Conservation (phyloP, 2,888 invertebrate genomes). For the Yponomeuta cagnagella region DNA sequence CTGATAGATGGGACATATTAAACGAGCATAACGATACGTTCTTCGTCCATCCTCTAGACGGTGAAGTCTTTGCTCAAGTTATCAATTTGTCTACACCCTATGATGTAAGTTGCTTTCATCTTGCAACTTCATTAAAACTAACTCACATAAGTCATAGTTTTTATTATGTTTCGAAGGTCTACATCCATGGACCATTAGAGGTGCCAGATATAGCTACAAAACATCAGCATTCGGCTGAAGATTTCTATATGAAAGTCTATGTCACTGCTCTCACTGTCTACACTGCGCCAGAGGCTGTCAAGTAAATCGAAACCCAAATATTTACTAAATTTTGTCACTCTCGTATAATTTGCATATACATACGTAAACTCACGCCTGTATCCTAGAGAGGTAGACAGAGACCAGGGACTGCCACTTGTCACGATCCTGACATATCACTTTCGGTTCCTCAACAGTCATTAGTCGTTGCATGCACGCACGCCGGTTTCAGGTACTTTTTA, state of each 20-base stretch:
- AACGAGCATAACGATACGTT: conserved; percentile 59
- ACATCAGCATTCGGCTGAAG: conserved; percentile 63
- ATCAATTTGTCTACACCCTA: conserved; percentile 81
- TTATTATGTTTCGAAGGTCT: conserved; percentile 55
- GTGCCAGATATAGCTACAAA: conserved; percentile 80
- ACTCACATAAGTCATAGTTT: no score
- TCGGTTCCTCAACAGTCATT: no score
- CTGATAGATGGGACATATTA: conserved; percentile 69
- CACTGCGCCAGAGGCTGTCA: conserved; percentile 72
- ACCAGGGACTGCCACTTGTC: no score
- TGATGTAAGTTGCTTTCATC: conserved; percentile 62
- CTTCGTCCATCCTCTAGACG: conserved; percentile 81
- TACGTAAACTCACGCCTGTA: no score
- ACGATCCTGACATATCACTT: no score
- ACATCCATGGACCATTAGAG: conserved; percentile 80
- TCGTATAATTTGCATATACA: no score
- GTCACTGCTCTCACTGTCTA: conserved; percentile 76
- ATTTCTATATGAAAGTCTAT: conserved; percentile 77
- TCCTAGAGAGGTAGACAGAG: no score
- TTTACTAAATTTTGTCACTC: no score
- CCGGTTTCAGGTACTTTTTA: no score
- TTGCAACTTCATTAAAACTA: no score
- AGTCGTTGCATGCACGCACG: no score
- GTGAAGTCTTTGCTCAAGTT: conserved; percentile 85
- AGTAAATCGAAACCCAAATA: conserved; percentile 39